Base-by-base conservation (phyloP, 2,113 vertebrate genomes). In the Megalops atlanticus region DNA sequence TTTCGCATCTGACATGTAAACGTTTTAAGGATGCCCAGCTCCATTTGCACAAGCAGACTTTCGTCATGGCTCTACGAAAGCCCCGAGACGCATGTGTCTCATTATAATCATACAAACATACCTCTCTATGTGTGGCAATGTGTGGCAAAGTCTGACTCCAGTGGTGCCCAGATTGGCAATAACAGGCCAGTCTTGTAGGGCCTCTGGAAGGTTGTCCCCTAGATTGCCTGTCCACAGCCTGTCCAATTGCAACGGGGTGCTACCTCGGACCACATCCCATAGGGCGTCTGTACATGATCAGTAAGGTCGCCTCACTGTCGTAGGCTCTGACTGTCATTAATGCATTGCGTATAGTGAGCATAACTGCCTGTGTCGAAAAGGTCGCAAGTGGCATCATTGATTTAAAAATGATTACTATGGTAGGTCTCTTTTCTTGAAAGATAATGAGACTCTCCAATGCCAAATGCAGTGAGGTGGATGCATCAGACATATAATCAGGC, bases 371-470 rank as follows among this genome's bases (percentile, higher is more conserved):
- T 10, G 58, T 11, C 3, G n/a, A 31, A 64, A 64, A 64, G 58
- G 58, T 64, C 31, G 58, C 58, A 11, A 1, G 31, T 64, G 58
- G 24, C 58, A 64, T n/a, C 24, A n/a, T 10, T 64, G 58, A 64
- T 64, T 64, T 64, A 64, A 31, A 64, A n/a, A n/a, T 1, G 58
- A n/a, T 10, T 31, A n/a, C 58, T 11, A 10, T 24, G 27, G 4
- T 11, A 11, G 8, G 58, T 10, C 58, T 64, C 58, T 18, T 64
- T 31, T 64, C 58, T n/a, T 10, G 58, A n/a, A 64, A 64, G 58
- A 64, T 64, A 64, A 64, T 64, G 58, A 64, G 58, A 24, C 58
- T 24, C 58, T 64, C 58, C 58, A 10, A 64, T 64, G 58, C n/a
- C 24, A 31, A 64, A 64, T 64, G 58, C 58, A 64, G 58, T 10